phyloP scores from a whole-genome alignment of 2,113 vertebrate species.

The Acanthochromis polyacanthus region DNA sequence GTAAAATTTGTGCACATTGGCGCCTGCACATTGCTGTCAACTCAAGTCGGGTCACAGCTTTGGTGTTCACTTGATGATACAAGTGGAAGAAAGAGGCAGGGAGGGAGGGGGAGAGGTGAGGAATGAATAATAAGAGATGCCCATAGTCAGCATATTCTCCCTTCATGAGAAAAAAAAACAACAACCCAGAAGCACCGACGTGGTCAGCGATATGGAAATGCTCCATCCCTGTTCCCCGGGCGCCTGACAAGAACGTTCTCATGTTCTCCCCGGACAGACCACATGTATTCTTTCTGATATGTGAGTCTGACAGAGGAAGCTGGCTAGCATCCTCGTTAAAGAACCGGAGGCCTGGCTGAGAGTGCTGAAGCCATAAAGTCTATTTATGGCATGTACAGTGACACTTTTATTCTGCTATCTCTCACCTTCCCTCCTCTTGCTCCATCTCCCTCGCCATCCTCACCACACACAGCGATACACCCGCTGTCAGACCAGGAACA shows the following conservation, averaged over 20 bases:
- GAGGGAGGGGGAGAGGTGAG: background rate
- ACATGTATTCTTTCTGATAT: constrained; percentile 47
- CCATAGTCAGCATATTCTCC: constrained; percentile 71
- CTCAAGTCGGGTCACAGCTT: background rate
- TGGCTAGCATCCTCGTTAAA: constrained; percentile 24
- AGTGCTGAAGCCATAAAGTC: constrained; percentile 65
- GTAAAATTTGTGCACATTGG: constrained; percentile 20
- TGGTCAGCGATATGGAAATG: constrained; percentile 74
- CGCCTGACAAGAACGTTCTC: constrained; percentile 52
- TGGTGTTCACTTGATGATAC: constrained; percentile 32
- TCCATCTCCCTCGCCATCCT: constrained; percentile 16
- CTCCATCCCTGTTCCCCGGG: constrained; percentile 28
- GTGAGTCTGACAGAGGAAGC: constrained; percentile 46
- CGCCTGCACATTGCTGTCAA: constrained; percentile 24
- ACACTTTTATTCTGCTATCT: constrained; percentile 70
- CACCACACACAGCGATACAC: constrained; percentile 35
- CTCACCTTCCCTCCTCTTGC: constrained; percentile 39
- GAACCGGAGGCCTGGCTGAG: constrained; percentile 8
- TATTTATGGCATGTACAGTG: constrained; percentile 67
- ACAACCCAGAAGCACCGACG: constrained; percentile 19
- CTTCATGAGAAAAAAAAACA: constrained; percentile 8
- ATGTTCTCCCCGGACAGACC: constrained; percentile 42
- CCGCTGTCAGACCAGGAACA: constrained; percentile 39
- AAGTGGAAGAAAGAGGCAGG: background rate
- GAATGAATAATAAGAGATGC: constrained; percentile 53